Evolutionary conservation across 1,140 invertebrate genomes (phyloP), one percentile per base, ranked within the genome.

Genomic region (Daktulosphaira vitifoliae): DNA sequence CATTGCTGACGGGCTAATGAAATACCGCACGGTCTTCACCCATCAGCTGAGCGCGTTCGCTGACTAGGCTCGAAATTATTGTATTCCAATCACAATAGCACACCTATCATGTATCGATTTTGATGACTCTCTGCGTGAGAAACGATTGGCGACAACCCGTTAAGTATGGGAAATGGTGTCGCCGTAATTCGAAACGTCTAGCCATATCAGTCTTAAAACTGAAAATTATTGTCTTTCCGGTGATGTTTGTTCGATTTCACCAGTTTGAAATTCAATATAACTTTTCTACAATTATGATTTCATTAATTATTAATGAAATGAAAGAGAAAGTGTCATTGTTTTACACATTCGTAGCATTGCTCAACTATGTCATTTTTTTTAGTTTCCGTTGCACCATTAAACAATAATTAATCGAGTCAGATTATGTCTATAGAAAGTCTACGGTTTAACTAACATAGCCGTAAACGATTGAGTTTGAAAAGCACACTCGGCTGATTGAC

Each of bases 241-340:
- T 62, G 20, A 38, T 20, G 44, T 46, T 44, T 4, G 15, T 29
- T 62, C 42, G 56, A 48, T 62, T 62, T 62, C 56, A 62, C 56
- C 42, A 20, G 44, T 48, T 56, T 46, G 9, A 33, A 29, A 62
- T 62, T 62, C 39, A 62, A 62, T 62, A 33, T 62, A 33, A 62
- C 56, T n/a, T 20, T 25, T 46, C 18, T 3, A 13, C 26, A 16
- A 62, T 62, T 62, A 62, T 48, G 42, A 33, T 62, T 62, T 62
- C 25, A 48, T 62, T 62, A 62, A 48, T 62, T 46, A 62, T 48
- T 48, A 46, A 46, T 22, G 56, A 48, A 62, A 62, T 29, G 25
- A 62, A 62, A 62, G 56, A 62, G 56, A 62, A 62, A 62, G 56
- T 62, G 20, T 62, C 29, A 62, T 62, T 62, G 56, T 62, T 62